Conservation (phyloP, 1,140 invertebrate genomes). For the Lepidurus arcticus region DNA sequence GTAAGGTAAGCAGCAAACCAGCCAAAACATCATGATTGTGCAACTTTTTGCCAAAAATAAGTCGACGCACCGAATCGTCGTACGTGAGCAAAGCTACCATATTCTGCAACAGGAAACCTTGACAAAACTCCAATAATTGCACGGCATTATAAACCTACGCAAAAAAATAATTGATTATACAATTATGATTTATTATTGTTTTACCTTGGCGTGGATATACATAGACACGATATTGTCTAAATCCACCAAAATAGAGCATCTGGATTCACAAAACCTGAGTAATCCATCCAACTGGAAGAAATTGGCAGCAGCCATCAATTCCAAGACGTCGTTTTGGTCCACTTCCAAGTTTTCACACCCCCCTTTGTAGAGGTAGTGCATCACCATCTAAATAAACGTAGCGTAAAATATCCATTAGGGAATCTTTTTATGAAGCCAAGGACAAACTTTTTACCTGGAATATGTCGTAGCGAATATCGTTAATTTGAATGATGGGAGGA, state of each 20-base stretch:
- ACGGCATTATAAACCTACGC: conserved; percentile 76
- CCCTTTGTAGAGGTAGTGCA: conserved; percentile 87
- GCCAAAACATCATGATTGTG: conserved; percentile 83
- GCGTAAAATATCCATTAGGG: not conserved
- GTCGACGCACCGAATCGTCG: conserved; percentile 79
- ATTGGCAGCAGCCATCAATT: conserved; percentile 83
- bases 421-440: conserved; percentile 36
- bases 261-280: conserved; percentile 73
- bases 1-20: conserved; percentile 69
- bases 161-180: conserved; percentile 35
- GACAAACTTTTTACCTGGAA: conserved; percentile 60
- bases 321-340: conserved; percentile 70
- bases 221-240: conserved; percentile 84
- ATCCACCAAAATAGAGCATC: conserved; percentile 74
- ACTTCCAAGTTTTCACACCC: conserved; percentile 65
- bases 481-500: conserved; percentile 76
- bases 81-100: conserved; percentile 87
- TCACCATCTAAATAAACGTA: conserved; percentile 62
- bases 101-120: conserved; percentile 84
- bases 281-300: conserved; percentile 85
- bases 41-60: conserved; percentile 80
- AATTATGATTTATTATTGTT: conserved; percentile 3
- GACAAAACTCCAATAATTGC: conserved; percentile 79
- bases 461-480: conserved; percentile 85
- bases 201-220: conserved; percentile 86